Conservation (phyloP, 30 jellyfish, hydroid and myxozoan genomes). For the Aurelia aurita complex sp. Pacific region DNA sequence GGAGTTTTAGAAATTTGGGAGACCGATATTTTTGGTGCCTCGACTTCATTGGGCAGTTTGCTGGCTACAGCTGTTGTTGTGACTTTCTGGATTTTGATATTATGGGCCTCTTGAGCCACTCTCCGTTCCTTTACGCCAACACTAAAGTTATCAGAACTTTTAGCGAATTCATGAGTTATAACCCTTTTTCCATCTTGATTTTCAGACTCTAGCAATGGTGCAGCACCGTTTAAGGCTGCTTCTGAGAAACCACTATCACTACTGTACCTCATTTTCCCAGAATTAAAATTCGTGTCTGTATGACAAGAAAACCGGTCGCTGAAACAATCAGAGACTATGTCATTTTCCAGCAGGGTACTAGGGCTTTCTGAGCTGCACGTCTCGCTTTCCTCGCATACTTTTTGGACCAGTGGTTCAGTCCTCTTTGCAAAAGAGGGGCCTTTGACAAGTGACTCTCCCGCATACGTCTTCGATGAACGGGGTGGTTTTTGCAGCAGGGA, state of each 20-base stretch:
- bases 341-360: neutral
- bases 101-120: too few relatives aligned
- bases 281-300: slow-evolving; percentile 23
- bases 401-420: neutral
- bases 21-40: too few relatives aligned
- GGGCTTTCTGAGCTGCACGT: slow-evolving; percentile 3
- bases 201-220: neutral
- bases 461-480: neutral
- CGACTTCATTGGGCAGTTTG: too few relatives aligned
- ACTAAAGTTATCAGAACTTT: too few relatives aligned
- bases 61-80: too few relatives aligned
- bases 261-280: slow-evolving; percentile 20
- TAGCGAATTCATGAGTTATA: neutral
- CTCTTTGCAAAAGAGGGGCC: neutral
- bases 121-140: too few relatives aligned
- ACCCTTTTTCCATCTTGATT: neutral
- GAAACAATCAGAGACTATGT: neutral
- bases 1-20: too few relatives aligned
- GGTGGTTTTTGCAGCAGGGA: neutral
- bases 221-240: neutral
- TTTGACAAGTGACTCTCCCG: neutral
- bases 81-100: too few relatives aligned
- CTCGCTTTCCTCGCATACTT: neutral
- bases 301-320: slow-evolving; percentile 30
- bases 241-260: slow-evolving; percentile 64